Evolutionary conservation across 2,888 invertebrate species (phyloP).

Genomic region (Monoplex corrugatus): DNA sequence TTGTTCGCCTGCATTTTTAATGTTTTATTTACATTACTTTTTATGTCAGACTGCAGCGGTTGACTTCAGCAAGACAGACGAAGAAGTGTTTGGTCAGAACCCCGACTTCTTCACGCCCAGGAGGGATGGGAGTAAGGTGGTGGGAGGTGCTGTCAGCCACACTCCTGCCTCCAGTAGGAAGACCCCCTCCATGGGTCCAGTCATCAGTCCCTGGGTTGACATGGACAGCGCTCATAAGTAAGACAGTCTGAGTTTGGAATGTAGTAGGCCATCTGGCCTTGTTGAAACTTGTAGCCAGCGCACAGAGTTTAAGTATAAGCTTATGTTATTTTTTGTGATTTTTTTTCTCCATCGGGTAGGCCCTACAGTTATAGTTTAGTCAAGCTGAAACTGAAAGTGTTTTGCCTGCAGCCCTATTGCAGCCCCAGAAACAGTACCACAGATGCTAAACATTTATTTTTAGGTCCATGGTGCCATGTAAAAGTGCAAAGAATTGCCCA

Average conservation of each 20-base stretch:
- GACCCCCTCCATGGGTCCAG: slow-evolving; percentile 19
- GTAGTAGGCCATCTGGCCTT: not conserved
- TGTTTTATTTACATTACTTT: not conserved
- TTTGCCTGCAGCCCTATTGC: too few species aligned
- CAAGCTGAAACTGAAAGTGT: too few species aligned
- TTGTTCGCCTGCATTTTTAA: not conserved
- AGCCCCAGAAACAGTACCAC: too few species aligned
- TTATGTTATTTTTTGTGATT: too few species aligned
- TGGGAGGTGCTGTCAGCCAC: not conserved
- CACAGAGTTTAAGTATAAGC: too few species aligned
- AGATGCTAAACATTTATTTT: too few species aligned
- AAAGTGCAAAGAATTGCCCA: too few species aligned
- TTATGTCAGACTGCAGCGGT: not conserved
- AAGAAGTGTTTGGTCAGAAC: slow-evolving; percentile 44
- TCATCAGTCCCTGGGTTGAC: not conserved
- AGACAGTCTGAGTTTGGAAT: not conserved
- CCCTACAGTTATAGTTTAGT: too few species aligned
- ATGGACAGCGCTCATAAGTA: slow-evolving; percentile 36
- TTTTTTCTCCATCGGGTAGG: too few species aligned
- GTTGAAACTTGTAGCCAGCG: not conserved
- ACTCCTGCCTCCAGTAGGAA: slow-evolving; percentile 45
- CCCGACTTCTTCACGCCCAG: slow-evolving; percentile 46
- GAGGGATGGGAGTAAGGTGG: not conserved
- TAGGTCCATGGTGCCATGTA: too few species aligned
- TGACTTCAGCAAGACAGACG: slow-evolving; percentile 42